Conservation (phyloP, 2,113 vertebrate species). For the Piprites chloris region DNA sequence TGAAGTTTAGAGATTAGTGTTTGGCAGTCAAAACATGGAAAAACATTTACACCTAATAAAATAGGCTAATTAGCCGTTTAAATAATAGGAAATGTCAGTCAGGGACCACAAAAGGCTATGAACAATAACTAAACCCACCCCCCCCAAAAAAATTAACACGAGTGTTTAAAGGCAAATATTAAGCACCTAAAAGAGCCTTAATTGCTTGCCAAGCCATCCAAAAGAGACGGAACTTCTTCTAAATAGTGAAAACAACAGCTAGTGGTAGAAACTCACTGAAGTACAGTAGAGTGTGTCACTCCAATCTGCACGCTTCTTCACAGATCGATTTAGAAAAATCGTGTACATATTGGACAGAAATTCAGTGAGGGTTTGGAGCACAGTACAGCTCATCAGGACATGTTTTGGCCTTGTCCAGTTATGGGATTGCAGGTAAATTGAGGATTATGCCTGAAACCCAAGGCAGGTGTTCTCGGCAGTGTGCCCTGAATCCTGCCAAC, state of each 20-base stretch:
- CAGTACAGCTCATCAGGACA: neutral
- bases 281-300: neutral
- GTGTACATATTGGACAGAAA: neutral
- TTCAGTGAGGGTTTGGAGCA: neutral
- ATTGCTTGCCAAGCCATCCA: neutral
- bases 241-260: neutral
- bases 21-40: constrained; percentile 29
- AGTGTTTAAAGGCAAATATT: neutral
- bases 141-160: neutral
- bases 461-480: accelerated
- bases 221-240: neutral
- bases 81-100: constrained; percentile 41
- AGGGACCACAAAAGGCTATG: neutral
- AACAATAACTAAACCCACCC: neutral
- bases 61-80: neutral
- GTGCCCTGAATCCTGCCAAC: neutral
- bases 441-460: neutral
- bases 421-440: neutral
- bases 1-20: constrained; percentile 16
- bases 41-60: constrained; percentile 48
- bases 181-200: neutral
- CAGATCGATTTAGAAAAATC: neutral
- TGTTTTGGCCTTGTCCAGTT: neutral
- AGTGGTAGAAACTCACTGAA: neutral
- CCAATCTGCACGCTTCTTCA: neutral